Base-by-base conservation (phyloP, 2,797 vertebrate genomes). In the Huso huso region DNA sequence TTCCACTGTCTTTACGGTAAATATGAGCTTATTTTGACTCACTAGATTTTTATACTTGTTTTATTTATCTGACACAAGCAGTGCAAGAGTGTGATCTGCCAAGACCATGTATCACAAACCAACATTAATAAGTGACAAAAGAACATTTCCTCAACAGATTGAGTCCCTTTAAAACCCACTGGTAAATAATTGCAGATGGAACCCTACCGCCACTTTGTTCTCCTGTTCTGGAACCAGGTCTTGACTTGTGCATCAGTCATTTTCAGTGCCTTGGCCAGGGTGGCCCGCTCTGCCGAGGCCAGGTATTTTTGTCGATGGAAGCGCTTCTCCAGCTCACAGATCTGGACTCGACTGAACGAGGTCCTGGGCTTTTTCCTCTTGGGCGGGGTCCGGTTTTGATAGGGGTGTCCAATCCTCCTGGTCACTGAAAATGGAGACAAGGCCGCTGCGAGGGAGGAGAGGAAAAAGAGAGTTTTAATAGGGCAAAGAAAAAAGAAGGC, bases 211-310 rank as follows among this genome's bases (percentile, higher is more conserved):
- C 96, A 99, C 84, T 99, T 99, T 75, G 96, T 99, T 82, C 95
- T 89, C 68, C 95, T 89, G 83, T 98, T 99, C 86, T 99, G 96
- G 82, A 99, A 97, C 96, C 96, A 99, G 69, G 96, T 98, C 83
- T 99, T 99, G 79, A 98, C 96, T 81, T 98, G 96, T 5, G 95
- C 95, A 0, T 99, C 96, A 0, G 94, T 98, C 96, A 99, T 99
- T 81, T 94, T 94, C 71, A 98, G 86, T 55, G 94, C 92, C 73
- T 97, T 96, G 74, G 95, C 94, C 77, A 97, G 80, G 0, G 93
- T 89, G 63, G 94, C 94, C 0, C 94, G 83, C 79, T 96, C 95
- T 0, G 94, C 94, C 0, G 95, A 98, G 0, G 96, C 96, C 87
- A 98, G 82, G 78, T 98, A 98, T 76, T 98, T 98, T 89, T 98